A percentile compares a stretch with the other conserved stretches of the same genome.
These are phyloP conservation scores for Mythimna pallens DNA, from an alignment of 2,888 invertebrate species.

Conservation along the genomic window DNA sequence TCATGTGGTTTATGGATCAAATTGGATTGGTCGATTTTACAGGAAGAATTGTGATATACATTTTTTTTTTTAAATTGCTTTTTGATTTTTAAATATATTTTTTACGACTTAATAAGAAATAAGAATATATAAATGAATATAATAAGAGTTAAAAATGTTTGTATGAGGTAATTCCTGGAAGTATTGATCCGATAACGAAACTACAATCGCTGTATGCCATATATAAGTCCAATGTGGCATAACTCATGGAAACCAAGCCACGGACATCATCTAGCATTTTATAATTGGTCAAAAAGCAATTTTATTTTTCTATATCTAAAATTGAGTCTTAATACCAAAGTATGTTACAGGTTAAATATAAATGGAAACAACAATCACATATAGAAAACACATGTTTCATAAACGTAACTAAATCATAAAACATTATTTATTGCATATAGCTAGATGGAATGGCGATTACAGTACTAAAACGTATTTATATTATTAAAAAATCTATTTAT, in stretches of 20 bases:
- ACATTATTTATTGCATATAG: slow-evolving; percentile 16
- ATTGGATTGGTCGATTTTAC: not conserved
- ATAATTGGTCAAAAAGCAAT: not conserved
- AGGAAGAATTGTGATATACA: not conserved
- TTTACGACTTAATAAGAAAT: not conserved
- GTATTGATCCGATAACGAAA: not conserved
- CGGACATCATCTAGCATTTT: too few species aligned
- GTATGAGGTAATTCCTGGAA: not conserved
- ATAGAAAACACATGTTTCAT: slow-evolving; percentile 19
- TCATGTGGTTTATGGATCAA: slow-evolving; percentile 40
- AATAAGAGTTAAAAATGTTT: not conserved
- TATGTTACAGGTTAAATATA: not conserved
- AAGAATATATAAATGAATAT: not conserved
- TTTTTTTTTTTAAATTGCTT: not conserved
- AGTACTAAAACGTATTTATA: slow-evolving; percentile 5
- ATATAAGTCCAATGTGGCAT: not conserved
- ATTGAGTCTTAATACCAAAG: not conserved
- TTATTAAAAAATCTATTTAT: not conserved
- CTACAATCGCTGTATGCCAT: not conserved
- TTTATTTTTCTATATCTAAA: not conserved
- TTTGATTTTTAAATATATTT: not conserved
- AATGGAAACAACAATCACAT: not conserved
- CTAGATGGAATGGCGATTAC: slow-evolving; percentile 42
- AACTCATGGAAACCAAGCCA: not conserved
- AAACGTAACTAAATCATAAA: slow-evolving; percentile 3